Evolutionary conservation across 2,797 vertebrate species (phyloP), one percentile per base, ranked within the genome.

Genomic region (Pantherophis vulpinus): DNA sequence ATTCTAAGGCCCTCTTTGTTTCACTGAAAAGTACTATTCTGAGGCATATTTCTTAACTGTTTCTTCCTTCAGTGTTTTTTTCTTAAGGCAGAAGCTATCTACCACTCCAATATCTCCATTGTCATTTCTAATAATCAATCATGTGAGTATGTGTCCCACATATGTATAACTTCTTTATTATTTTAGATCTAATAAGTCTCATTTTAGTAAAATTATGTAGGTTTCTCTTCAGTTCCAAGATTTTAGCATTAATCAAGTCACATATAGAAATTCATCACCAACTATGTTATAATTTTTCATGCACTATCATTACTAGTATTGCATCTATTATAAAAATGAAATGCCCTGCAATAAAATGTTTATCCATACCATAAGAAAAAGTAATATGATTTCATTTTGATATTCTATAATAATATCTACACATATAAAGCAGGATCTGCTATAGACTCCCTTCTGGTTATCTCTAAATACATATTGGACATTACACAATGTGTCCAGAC

Each of bases 161-260:
- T 66, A 66, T 32, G 92, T 4, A 95, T 74, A 74, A 74, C 2
- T 70, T 83, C 93, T 89, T 87, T 59, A 42, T 89, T 63, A 56
- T 13, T n/a, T 25, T 55, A 92, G 6, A 25, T 74, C 6, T 51
- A 90, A 47, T 83, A 59, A 59, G 8, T 37, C 61, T 92, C 25
- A 56, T 12, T 23, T 42, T 61, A 86, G 14, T 79, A 51, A 86
- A 92, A 51, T 3, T 25, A 0, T 92, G 20, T 91, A 87, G 18
- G 47, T 87, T 90, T 58, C 0, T 0, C 32, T 60, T 1, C 4
- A 2, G 0, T 58, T 3, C 60, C 42, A 93, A 14, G 70, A 0
- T 14, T 63, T 87, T 90, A 90, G 60, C n/a, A n/a, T n/a, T 2
- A 60, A 61, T 87, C 32, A 87, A 74, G 66, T 91, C 29, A 59